Base-by-base conservation (phyloP, 1,140 invertebrate species). In the Colletes gigas region DNA sequence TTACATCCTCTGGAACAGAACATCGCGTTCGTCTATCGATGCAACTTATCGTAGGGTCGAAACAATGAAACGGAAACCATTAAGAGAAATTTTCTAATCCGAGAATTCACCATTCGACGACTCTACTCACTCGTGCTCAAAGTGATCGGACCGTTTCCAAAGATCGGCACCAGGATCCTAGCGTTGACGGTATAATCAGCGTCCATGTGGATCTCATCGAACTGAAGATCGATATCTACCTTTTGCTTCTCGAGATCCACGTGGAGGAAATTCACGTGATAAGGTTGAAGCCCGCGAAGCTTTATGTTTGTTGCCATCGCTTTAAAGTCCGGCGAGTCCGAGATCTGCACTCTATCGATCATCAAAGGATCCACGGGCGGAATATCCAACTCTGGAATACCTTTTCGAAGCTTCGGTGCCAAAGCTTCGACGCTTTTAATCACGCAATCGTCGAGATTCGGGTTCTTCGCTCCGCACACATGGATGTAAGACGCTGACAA, bases 331-430 rank as follows among this genome's bases (percentile, higher is more conserved):
- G 89, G 87, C 4, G 92, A 83, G 47, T 94, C 89, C 0, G 89
- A 88, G 39, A 94, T 81, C 15, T 91, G 54, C 5, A 94, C 84
- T 83, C 94, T 88, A 0, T 94, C 92, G 4, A 96, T 93, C 9
- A 87, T 73, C 19, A 96, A 90, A 0, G 96, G 96, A 66, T 96
- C 95, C 3, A 95, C 83, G 0, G 94, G 85, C 0, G 96, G 96
- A 17, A 96, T 94, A 1, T 94, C 93, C 1, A 96, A 82, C 83
- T 96, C 96, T 0, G 94, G 94, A 12, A 96, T 95, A 19, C 96
- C 96, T 1, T 87, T 14, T 8, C 89, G 88, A 0, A 96, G 87
- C 3, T 94, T 91, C 0, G 94, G 93, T 57, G 93, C 91, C 2
- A 97, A 71, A 9, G 70, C 74, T 14, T 94, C 88, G 2, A 96